Base-by-base conservation (phyloP, 37 sponge, comb jelly and placozoan genomes). In the Axinella damicornis region DNA sequence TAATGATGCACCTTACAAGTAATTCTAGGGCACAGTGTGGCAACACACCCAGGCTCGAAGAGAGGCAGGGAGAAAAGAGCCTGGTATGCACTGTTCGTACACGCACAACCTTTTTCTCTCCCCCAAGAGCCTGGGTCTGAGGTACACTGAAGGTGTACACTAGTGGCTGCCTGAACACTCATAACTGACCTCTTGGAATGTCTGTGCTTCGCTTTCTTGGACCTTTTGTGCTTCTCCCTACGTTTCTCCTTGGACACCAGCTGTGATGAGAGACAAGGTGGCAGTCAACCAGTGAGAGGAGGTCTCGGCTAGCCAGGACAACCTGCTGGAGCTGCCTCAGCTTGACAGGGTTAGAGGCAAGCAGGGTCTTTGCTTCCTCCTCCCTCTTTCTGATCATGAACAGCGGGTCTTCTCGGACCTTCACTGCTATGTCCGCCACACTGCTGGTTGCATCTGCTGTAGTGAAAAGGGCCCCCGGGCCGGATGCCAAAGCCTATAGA, bases 351-450 rank as follows among this genome's bases (percentile, higher is more conserved):
- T 95, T 95, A 38, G 66, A 68, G 57, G 77, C 35, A 9, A 95
- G 64, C 57, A 36, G 40, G 62, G 83, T 85, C 83, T 87, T 85
- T 0, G 85, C 87, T 34, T 90, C 91, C 28, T 90, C 85, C 58
- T 95, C 96, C 53, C 67, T 83, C 88, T 95, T 93, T 65, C 85
- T 85, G 66, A 95, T 95, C 27, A 86, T 32, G 59, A 95, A 95
- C 63, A 95, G 52, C n/a, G 96, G 96, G 57, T 95, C 96, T 54
- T 95, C 96, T 15, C 94, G 53, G 18, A 95, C 87, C 82, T 95
- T 95, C 46, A 79, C 78, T 0, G 87, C 94, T 21, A 95, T 40
- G 35, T 95, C 96, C 2, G 71, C 68, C 15, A 80, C 33, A 32
- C 77, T 70, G 57, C 89, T 86, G 34, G 91, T 52, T 32, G 40